phyloP scores from a whole-genome alignment of 2,797 vertebrate genomes.

The Takifugu ocellatus region DNA sequence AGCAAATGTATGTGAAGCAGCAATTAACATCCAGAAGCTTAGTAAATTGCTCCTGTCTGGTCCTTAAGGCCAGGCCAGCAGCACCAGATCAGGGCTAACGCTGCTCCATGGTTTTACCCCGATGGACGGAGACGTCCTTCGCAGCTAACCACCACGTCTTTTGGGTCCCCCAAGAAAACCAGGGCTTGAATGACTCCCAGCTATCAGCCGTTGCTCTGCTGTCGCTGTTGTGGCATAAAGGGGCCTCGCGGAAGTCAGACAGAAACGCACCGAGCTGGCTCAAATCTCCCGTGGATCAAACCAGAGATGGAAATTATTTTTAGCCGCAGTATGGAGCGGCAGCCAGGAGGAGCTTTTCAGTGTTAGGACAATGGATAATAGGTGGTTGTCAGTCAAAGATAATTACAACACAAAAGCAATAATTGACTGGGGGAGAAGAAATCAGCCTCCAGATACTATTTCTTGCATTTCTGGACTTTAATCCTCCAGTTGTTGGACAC shows the following conservation, averaged over 20 bases:
- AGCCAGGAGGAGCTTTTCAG: constrained; percentile 47
- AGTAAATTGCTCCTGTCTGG: too few relatives aligned
- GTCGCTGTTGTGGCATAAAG: neutral
- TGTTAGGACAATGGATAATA: constrained; percentile 48
- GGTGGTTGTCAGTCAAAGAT: constrained; percentile 48
- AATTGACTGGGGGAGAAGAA: constrained; percentile 22
- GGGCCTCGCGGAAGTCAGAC: neutral
- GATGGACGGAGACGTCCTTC: too few relatives aligned
- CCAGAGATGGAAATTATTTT: constrained; percentile 33
- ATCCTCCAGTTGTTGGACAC: constrained; percentile 7
- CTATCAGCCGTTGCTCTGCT: neutral
- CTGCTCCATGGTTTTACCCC: too few relatives aligned
- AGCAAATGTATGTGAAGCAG: neutral
- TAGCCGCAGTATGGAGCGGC: constrained; percentile 28
- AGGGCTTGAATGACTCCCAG: too few relatives aligned
- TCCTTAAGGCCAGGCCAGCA: too few relatives aligned
- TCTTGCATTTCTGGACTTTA: constrained; percentile 14
- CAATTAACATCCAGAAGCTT: neutral
- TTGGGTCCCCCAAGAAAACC: too few relatives aligned
- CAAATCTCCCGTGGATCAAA: constrained; percentile 41
- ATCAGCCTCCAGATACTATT: constrained; percentile 26
- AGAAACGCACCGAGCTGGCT: constrained; percentile 14
- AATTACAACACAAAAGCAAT: constrained; percentile 29
- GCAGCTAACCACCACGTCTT: too few relatives aligned
- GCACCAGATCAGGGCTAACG: too few relatives aligned